These are phyloP conservation scores for Lycia hirtaria DNA, from an alignment of 2,888 invertebrate genomes.

Conservation along the genomic window DNA sequence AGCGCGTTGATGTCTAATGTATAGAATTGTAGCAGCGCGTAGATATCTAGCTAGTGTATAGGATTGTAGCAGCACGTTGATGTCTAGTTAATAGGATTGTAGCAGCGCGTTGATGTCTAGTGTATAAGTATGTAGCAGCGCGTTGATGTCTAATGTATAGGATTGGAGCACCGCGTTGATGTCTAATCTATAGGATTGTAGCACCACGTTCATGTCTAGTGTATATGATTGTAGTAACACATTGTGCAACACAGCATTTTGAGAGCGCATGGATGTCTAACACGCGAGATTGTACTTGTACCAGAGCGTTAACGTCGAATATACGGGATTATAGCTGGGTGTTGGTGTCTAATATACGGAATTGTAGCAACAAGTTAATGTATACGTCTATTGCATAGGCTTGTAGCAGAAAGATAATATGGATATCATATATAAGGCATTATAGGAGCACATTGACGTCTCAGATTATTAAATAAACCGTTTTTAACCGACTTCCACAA, in stretches of 20 bases:
- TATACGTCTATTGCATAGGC: too few relatives aligned
- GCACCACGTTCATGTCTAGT: not conserved
- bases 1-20: slow-evolving; percentile 9
- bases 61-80: not conserved
- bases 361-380: not conserved
- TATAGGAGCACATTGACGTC: too few relatives aligned
- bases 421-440: too few relatives aligned
- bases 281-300: not conserved
- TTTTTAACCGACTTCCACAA: too few relatives aligned
- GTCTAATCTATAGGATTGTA: not conserved
- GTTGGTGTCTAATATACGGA: slow-evolving; percentile 1
- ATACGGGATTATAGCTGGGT: too few relatives aligned
- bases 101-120: not conserved
- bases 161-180: slow-evolving; percentile 2
- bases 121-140: not conserved
- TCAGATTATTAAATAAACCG: too few relatives aligned
- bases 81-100: not conserved
- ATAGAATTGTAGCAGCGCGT: not conserved
- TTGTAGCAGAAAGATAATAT: too few relatives aligned
- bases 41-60: slow-evolving; percentile 9
- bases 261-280: not conserved
- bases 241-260: not conserved
- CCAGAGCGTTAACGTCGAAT: too few relatives aligned
- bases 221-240: not conserved
- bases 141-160: slow-evolving; percentile 5